Base-by-base conservation (phyloP, 2,888 invertebrate species). In the Gryllus longicercus region DNA sequence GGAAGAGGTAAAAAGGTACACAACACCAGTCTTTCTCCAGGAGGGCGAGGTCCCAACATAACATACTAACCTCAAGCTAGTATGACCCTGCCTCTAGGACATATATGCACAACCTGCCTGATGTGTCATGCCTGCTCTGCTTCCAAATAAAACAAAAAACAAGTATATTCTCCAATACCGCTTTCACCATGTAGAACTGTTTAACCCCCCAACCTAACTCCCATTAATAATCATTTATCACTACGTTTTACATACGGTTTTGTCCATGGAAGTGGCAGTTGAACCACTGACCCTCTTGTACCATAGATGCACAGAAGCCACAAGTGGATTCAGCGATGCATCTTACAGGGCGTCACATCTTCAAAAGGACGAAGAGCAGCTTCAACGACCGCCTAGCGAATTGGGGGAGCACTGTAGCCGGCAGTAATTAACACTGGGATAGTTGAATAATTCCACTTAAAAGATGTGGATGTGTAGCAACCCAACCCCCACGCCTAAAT, bases 181-280 rank as follows among this genome's bases (percentile, higher is more conserved):
- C 63, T 18, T 63, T 63, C n/a, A 63, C 16, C 63, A 63, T 11
- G 63, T 63, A 63, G n/a, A n/a, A 50, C 49, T 38, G 10, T 38
- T 38, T 38, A 77, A 25, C 21, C 16, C 63, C 63, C 76, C 77
- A 49, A 25, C n/a, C 77, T 50, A 77, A 38, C 77, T 38, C 77
- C 50, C 49, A n/a, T 63, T 63, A 63, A 63, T 18, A 63, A 63
- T 63, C 63, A 63, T 63, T 63, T 63, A 63, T 63, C 63, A 63
- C 63, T 63, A 77, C 23, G 77, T 50, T 50, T 63, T 81, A 81
- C 81, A 81, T 81, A 81, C 78, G 81, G 81, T 80, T 81, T 49
- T 75, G 78, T 51, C 79, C 51, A 80, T 76, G 75, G 76, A 79
- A 50, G 49, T 80, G 78, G 81, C 79, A 78, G 80, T 77, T 63